Conservation (phyloP, 2,113 vertebrate genomes). For the Eira barbara region DNA sequence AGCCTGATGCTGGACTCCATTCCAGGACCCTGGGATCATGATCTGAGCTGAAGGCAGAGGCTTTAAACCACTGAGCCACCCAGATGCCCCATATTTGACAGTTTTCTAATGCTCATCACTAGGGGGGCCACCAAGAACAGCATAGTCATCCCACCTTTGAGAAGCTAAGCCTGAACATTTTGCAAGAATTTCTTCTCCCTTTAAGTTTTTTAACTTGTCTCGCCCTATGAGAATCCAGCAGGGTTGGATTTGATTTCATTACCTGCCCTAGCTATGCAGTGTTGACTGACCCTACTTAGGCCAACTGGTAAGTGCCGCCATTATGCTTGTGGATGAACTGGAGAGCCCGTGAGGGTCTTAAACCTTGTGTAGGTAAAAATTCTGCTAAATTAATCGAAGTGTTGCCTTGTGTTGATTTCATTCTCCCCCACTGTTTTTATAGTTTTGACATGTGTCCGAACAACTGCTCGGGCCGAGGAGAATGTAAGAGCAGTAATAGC, state of each 20-base stretch:
- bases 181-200: neutral
- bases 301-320: neutral
- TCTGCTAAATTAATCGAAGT: neutral
- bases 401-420: constrained; percentile 50
- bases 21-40: too few species aligned
- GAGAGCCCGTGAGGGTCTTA: neutral
- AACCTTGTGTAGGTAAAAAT: neutral
- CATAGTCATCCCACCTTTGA: neutral
- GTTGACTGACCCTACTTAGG: neutral
- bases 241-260: neutral
- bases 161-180: neutral
- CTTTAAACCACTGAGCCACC: neutral
- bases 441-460: constrained; percentile 95
- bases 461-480: constrained; percentile 93
- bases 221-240: neutral
- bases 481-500: constrained; percentile 84
- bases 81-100: neutral
- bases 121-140: neutral
- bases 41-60: neutral
- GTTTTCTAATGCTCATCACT: neutral
- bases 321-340: neutral
- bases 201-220: constrained; percentile 2
- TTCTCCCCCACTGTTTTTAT: constrained; percentile 23
- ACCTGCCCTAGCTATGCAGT: neutral
- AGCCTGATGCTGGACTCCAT: too few species aligned